phyloP scores from a whole-genome alignment of 2,797 vertebrate genomes.

The Pangasius larnaudii region DNA sequence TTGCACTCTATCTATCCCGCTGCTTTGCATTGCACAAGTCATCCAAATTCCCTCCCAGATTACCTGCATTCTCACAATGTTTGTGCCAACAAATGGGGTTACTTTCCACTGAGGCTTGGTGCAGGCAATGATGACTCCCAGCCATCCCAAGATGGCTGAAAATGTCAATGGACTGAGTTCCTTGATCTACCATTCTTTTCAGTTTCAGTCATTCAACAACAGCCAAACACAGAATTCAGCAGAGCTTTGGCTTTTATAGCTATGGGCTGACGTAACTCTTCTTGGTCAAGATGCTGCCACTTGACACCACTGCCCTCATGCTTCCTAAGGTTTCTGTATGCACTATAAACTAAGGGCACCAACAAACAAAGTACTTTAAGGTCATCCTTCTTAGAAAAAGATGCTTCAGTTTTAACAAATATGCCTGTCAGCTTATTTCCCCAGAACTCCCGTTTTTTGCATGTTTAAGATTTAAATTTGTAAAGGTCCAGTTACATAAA shows the following conservation, averaged over 20 bases:
- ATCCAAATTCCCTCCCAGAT: slow-evolving; percentile 82
- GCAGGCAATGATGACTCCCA: slow-evolving; percentile 71
- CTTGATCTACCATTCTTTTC: slow-evolving; percentile 74
- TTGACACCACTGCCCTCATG: slow-evolving; percentile 50
- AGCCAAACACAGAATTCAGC: slow-evolving; percentile 8
- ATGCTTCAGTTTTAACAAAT: background rate
- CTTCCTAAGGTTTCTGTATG: slow-evolving; percentile 60
- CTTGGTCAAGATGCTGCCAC: slow-evolving; percentile 49
- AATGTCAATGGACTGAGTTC: slow-evolving; percentile 72
- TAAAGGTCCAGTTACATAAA: no score
- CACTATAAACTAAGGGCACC: slow-evolving; percentile 69
- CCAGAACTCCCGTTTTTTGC: background rate
- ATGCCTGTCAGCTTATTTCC: background rate
- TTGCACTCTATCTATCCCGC: slow-evolving; percentile 79
- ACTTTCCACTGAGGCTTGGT: slow-evolving; percentile 78
- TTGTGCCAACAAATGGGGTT: slow-evolving; percentile 74
- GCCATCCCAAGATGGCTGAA: slow-evolving; percentile 69
- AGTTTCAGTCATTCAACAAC: background rate
- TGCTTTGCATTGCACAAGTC: slow-evolving; percentile 80
- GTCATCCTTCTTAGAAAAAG: slow-evolving; percentile 46
- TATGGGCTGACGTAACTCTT: slow-evolving; percentile 7
- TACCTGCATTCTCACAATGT: slow-evolving; percentile 77
- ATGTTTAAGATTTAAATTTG: background rate
- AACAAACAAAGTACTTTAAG: slow-evolving; percentile 61
- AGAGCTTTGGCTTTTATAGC: slow-evolving; percentile 59